A percentile compares a stretch with the other conserved stretches of the same genome.
Evolutionary conservation across 1,140 invertebrate species (phyloP).

Genomic region (Atta cephalotes): DNA sequence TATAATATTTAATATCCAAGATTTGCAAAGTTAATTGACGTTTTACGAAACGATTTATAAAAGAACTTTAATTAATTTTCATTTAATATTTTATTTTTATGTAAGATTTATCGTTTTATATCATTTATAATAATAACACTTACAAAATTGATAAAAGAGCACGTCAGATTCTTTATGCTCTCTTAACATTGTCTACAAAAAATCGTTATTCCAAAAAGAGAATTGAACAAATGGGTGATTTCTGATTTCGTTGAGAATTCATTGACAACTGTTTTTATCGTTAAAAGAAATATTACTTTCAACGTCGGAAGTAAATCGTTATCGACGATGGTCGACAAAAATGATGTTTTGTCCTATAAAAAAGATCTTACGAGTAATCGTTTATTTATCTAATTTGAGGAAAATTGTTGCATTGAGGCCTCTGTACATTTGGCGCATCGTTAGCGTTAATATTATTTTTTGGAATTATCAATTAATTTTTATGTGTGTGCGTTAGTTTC

Average conservation of each 20-base stretch:
- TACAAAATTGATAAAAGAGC: constrained; percentile 1
- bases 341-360: constrained; percentile 29
- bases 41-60: constrained; percentile 22
- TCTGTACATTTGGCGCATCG: constrained; percentile 63
- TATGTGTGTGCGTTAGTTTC: neutral
- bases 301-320: constrained; percentile 50
- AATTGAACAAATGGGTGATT: constrained; percentile 12
- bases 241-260: constrained; percentile 53
- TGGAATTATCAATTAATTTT: neutral
- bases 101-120: neutral
- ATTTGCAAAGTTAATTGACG: constrained; percentile 30
- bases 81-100: neutral
- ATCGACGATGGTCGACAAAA: neutral
- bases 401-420: constrained; percentile 64
- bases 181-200: constrained; percentile 25
- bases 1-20: neutral
- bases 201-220: constrained; percentile 20
- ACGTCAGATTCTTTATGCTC: constrained; percentile 34
- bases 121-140: neutral
- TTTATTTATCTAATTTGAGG: constrained; percentile 56
- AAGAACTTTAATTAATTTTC: constrained; percentile 11
- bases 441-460: constrained; percentile 42
- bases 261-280: constrained; percentile 48
- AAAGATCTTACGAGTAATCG: constrained; percentile 46
- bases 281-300: constrained; percentile 60